phyloP scores from a whole-genome alignment of 1,140 invertebrate genomes.

The Macrobrachium nipponense region DNA sequence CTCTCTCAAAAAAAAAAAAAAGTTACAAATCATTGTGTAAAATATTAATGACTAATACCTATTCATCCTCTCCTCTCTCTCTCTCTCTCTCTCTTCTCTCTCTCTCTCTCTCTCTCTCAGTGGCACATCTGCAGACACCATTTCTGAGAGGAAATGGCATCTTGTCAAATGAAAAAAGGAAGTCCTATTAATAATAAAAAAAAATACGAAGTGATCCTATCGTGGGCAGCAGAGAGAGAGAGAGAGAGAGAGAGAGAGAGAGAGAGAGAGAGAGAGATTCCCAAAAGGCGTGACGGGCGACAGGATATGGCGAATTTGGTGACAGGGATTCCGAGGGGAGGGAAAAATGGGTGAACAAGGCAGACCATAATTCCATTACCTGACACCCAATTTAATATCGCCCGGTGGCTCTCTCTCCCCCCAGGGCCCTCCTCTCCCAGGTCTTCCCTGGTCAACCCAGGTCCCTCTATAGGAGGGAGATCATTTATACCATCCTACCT shows the following conservation, averaged over 20 bases:
- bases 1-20: not conserved
- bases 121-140: too few species aligned
- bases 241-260: conserved; percentile 35
- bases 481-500: too few species aligned
- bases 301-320: not conserved
- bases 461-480: too few species aligned
- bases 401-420: too few species aligned
- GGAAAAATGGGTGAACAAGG: not conserved
- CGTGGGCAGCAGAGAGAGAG: conserved; percentile 4
- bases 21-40: not conserved
- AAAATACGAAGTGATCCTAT: too few species aligned
- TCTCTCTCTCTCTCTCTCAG: not conserved
- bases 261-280: conserved; percentile 6
- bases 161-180: too few species aligned
- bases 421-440: too few species aligned
- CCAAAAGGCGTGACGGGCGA: not conserved
- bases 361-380: too few species aligned
- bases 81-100: not conserved
- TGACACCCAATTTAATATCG: too few species aligned
- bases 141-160: not conserved
- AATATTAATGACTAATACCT: not conserved
- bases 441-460: too few species aligned
- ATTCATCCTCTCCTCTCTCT: not conserved
- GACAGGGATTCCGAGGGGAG: not conserved
- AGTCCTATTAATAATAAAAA: too few species aligned